Percentiles rank a stretch among this genome's conserved stretches.
These are phyloP conservation scores for Hydrochoerus hydrochaeris DNA, from an alignment of 2,113 vertebrate genomes.

Conservation along the genomic window DNA sequence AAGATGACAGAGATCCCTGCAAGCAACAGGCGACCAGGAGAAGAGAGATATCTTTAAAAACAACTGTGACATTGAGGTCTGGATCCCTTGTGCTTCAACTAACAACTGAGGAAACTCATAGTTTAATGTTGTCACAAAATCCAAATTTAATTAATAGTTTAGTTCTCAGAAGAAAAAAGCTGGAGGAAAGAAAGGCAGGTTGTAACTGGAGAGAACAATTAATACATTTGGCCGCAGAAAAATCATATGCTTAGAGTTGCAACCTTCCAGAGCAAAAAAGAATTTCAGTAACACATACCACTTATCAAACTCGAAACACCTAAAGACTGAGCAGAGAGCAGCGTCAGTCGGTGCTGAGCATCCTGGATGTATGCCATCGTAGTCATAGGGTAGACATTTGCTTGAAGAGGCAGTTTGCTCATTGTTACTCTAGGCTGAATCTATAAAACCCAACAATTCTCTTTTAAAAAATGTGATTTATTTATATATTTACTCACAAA, in stretches of 20 bases:
- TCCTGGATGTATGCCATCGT: slow-evolving; percentile 94
- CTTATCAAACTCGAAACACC: slow-evolving; percentile 90
- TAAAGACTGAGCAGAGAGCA: slow-evolving; percentile 94
- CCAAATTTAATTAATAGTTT: neutral
- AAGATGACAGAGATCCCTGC: neutral
- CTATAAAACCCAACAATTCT: slow-evolving; percentile 82
- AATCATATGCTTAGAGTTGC: neutral
- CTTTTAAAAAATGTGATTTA: slow-evolving; percentile 62
- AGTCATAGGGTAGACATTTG: slow-evolving; percentile 95
- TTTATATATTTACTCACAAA: slow-evolving; percentile 69
- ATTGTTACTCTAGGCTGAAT: slow-evolving; percentile 93
- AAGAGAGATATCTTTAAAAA: neutral
- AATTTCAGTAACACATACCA: slow-evolving; percentile 84
- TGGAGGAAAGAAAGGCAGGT: neutral
- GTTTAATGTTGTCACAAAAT: neutral
- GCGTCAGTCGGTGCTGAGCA: slow-evolving; percentile 84
- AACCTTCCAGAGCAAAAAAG: neutral
- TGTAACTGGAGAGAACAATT: neutral
- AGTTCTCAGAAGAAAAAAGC: slow-evolving; percentile 6
- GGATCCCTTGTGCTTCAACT: neutral
- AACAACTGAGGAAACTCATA: neutral
- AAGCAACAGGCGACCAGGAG: neutral
- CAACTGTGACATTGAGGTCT: neutral
- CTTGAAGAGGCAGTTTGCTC: slow-evolving; percentile 94
- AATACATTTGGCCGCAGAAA: neutral